A percentile compares a stretch with the other conserved stretches of the same genome.
Conservation (phyloP, 1,140 invertebrate species). For the Drosophila equinoxialis region DNA sequence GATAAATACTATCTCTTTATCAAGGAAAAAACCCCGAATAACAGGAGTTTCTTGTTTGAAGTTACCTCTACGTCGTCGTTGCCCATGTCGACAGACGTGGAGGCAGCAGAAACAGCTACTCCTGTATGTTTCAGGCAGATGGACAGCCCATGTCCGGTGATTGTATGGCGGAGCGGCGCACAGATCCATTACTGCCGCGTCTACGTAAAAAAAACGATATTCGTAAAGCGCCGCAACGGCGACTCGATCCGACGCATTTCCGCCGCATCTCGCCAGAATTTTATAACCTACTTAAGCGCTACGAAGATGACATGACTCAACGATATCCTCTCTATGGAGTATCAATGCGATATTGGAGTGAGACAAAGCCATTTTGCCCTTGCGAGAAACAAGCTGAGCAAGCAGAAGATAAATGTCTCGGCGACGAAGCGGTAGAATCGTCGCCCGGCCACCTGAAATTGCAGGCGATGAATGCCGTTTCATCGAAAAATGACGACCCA, state of each 20-base stretch:
- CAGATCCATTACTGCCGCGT: constrained; percentile 31
- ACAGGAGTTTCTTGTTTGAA: background rate
- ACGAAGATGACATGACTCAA: constrained; percentile 56
- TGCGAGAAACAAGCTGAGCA: constrained; percentile 12
- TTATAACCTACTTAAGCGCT: constrained; percentile 50
- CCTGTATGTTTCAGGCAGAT: constrained; percentile 47
- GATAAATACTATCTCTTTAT: background rate
- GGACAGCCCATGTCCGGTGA: constrained; percentile 50
- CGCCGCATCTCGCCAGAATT: constrained; percentile 72
- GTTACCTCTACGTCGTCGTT: constrained; percentile 6
- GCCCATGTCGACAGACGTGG: constrained; percentile 27
- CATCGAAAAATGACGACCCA: background rate
- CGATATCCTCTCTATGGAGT: constrained; percentile 62
- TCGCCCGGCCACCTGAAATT: background rate
- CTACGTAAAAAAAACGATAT: constrained; percentile 36
- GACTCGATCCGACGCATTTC: constrained; percentile 47
- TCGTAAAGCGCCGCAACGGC: constrained; percentile 44
- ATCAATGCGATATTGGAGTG: constrained; percentile 31
- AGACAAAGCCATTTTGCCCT: background rate
- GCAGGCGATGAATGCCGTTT: background rate
- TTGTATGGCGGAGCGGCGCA: constrained; percentile 22
- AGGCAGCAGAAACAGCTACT: background rate
- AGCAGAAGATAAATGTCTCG: constrained; percentile 13
- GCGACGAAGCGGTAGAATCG: constrained; percentile 32
- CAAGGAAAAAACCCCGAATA: background rate